Percentiles rank a stretch among this genome's conserved stretches.
These are phyloP conservation scores for Stichopus horrens DNA, from an alignment of 53 echinoderm and acorn worm genomes.

Conservation along the genomic window DNA sequence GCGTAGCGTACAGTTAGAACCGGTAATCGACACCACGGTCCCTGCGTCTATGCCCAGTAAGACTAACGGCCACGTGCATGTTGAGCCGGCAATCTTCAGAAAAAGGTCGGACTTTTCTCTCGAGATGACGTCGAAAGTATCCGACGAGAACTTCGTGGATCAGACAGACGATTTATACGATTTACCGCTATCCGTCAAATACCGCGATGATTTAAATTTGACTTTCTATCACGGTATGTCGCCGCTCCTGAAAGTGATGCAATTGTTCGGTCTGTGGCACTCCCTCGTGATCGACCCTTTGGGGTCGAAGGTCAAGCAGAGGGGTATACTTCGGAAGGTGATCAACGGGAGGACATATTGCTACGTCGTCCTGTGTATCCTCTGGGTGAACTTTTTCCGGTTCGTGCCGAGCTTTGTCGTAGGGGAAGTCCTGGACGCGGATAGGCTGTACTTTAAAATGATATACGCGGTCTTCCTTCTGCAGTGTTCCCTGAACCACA, in stretches of 20 bases:
- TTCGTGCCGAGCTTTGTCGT: slow-evolving; percentile 76
- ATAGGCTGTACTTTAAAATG: slow-evolving; percentile 72
- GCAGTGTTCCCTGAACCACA: slow-evolving; percentile 85
- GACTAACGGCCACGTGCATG: too few species aligned
- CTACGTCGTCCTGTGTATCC: slow-evolving; percentile 60
- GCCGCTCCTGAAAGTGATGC: slow-evolving; percentile 71
- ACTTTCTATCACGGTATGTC: slow-evolving; percentile 67
- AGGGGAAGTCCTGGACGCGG: slow-evolving; percentile 59
- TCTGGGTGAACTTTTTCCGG: slow-evolving; percentile 78
- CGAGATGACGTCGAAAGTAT: slow-evolving; percentile 2
- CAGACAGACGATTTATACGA: slow-evolving; percentile 5
- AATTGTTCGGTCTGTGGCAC: slow-evolving; percentile 81
- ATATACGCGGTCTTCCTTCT: slow-evolving; percentile 70
- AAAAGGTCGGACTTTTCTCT: not conserved
- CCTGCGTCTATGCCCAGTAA: too few species aligned
- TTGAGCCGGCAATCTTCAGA: not conserved
- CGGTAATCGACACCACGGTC: too few species aligned
- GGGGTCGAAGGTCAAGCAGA: not conserved
- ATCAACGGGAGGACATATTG: slow-evolving; percentile 74
- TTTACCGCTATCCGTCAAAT: slow-evolving; percentile 41
- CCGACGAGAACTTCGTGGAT: not conserved
- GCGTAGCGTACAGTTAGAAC: too few species aligned
- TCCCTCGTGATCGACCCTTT: slow-evolving; percentile 59
- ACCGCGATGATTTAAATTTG: slow-evolving; percentile 56
- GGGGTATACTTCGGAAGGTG: slow-evolving; percentile 52